Conservation (phyloP, 2,113 vertebrate species). For the Pelecanus crispus region DNA sequence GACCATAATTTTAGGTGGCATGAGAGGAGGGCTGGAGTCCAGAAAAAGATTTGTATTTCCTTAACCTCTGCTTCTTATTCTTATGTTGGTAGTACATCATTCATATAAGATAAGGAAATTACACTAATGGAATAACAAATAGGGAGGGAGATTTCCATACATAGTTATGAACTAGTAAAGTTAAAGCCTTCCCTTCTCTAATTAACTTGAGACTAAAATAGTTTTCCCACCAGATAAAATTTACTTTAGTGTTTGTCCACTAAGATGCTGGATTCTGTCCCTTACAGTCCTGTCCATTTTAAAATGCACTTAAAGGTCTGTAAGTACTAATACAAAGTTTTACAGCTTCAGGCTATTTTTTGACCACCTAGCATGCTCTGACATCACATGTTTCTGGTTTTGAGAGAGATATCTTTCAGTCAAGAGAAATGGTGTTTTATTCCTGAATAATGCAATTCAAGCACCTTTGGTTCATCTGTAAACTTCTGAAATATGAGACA, state of each 20-base stretch:
- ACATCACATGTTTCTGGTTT: accelerated
- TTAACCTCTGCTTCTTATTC: neutral
- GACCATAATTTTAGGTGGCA: neutral
- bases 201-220: neutral
- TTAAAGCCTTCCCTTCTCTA: neutral
- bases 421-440: accelerated
- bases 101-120: neutral
- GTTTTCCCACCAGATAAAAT: neutral
- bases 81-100: neutral
- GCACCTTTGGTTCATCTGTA: neutral
- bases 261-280: neutral
- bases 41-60: neutral
- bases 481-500: neutral
- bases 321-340: neutral
- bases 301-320: neutral
- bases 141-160: neutral
- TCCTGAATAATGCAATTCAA: neutral
- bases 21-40: too few species aligned
- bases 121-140: neutral
- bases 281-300: neutral
- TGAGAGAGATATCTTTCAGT: neutral
- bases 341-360: neutral
- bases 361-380: neutral
- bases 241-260: neutral
- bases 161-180: neutral